Evolutionary conservation across 2,888 invertebrate genomes (phyloP).

Genomic region (Heliconius cydno): DNA sequence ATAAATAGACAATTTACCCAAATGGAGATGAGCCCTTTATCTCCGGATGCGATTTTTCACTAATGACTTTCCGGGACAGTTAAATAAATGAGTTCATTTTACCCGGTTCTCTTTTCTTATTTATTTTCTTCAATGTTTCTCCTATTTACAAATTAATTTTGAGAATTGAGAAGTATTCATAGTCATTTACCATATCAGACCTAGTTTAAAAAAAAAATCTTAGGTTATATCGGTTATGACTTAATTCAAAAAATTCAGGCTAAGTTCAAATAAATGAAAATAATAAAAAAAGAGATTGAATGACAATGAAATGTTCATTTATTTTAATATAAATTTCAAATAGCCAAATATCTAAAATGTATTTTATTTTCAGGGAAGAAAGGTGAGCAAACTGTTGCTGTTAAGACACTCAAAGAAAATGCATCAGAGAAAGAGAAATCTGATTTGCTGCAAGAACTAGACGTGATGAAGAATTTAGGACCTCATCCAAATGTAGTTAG

Average conservation of each 20-base stretch:
- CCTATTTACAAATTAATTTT: background rate
- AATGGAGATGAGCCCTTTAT: background rate
- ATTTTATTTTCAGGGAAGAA: constrained; percentile 81
- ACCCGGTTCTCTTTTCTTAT: background rate
- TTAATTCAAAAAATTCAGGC: no score
- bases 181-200: background rate
- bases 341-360: background rate
- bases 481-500: constrained; percentile 95
- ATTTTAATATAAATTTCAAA: background rate
- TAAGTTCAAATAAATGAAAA: no score
- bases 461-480: constrained; percentile 95
- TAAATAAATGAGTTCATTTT: constrained; percentile 10
- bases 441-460: constrained; percentile 93
- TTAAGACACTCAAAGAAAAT: constrained; percentile 97
- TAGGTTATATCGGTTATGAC: no score
- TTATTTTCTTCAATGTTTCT: background rate
- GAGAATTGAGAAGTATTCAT: background rate
- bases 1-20: background rate
- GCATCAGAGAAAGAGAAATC: constrained; percentile 93
- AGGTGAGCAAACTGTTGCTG: constrained; percentile 92
- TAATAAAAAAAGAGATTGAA: no score
- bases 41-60: background rate
- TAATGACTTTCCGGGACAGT: constrained; percentile 1
- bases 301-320: no score
- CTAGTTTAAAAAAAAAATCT: no score